Base-by-base conservation (phyloP, 2,888 invertebrate species). In the Choreutis nemorana region DNA sequence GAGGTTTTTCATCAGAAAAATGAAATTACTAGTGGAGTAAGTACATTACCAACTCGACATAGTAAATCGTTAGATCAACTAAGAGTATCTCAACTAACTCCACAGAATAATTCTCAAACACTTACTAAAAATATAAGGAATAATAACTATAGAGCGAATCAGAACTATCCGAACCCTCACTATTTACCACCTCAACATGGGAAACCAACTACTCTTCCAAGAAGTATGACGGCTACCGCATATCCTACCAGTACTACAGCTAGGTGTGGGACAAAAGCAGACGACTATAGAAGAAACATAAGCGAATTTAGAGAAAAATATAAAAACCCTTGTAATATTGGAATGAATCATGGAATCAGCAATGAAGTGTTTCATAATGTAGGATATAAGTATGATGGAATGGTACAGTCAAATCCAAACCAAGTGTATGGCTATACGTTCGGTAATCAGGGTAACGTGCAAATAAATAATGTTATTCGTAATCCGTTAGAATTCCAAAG, bases 11-110 rank as follows among this genome's bases (percentile, higher is more conserved):
- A 51, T 21, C 66, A 66, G 36, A 71, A 71, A 50, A 68, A 65
- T 44, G 67, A 68, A 57, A 64, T 75, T 21, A 64, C 61, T 7
- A 75, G 71, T 36, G 81, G 79, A 16, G 72, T 79, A 6, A 82
- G 75, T 23, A 82, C 83, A 1, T 53, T 87, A 24, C 87, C 87
- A 1, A 85, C 89, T 1, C 78, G 90, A 31, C 91, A 92, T 50
- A 91, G 91, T 58, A 91, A 90, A 56, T 91, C 91, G 2, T 62
- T 92, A 39, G 92, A 92, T 60, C 90, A 91, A 44, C 62, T 91
- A 26, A 84, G 87, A 43, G 77, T 86, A 5, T 77, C 81, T 23
- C 68, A 78, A 53, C 60, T 71, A 54, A 48, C 60, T 15, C 64
- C 71, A 8, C 42, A 64, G 6, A 68, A 52, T 39, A 56, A 53